Conservation (phyloP, 2,888 invertebrate genomes). For the Rotaria macrura region DNA sequence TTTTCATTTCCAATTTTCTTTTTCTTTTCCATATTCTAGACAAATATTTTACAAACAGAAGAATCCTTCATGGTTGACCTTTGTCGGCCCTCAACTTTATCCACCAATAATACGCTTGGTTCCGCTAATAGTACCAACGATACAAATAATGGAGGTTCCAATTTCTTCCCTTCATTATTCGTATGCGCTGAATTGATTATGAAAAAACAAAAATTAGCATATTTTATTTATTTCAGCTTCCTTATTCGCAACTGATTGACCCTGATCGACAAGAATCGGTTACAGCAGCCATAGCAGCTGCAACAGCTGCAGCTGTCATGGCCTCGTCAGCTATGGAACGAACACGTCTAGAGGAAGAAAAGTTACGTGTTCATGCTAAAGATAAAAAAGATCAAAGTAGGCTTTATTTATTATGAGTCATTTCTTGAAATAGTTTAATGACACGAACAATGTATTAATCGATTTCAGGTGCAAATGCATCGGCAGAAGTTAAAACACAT, state of each 20-base stretch:
- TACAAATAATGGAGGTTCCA: neutral
- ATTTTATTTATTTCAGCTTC: neutral
- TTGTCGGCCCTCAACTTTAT: neutral
- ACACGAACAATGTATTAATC: too few relatives aligned
- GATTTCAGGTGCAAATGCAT: slow-evolving; percentile 6
- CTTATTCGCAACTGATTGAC: neutral
- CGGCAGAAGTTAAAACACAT: slow-evolving; percentile 3
- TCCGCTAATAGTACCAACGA: neutral
- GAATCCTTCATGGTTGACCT: neutral
- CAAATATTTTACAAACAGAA: neutral
- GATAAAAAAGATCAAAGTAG: slow-evolving; percentile 12
- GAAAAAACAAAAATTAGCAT: too few relatives aligned
- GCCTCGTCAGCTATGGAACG: neutral
- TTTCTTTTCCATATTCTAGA: too few relatives aligned
- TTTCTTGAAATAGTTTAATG: too few relatives aligned
- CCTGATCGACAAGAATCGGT: neutral
- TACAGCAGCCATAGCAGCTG: neutral
- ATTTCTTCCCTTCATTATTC: neutral
- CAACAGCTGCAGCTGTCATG: neutral
- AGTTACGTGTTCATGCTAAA: neutral
- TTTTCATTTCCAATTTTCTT: neutral
- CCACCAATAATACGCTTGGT: neutral
- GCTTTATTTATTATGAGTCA: too few relatives aligned
- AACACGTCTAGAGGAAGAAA: slow-evolving; percentile 9
- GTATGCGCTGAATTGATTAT: neutral